Evolutionary conservation across 2,888 invertebrate genomes (phyloP).

Genomic region (Meteorus colon): DNA sequence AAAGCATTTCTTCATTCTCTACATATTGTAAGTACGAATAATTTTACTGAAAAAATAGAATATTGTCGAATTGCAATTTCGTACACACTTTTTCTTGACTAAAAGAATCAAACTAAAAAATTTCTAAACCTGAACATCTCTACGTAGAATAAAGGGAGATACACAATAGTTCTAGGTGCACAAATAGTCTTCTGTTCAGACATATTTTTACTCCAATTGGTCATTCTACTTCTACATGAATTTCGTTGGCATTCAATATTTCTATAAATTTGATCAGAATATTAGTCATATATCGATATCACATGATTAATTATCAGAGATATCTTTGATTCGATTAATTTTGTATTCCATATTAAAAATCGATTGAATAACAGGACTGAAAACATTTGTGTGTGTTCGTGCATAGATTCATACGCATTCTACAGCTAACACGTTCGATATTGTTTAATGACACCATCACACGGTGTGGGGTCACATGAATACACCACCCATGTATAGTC

Average conservation of each 20-base stretch:
- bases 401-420: conserved; percentile 9
- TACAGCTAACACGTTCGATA: neutral
- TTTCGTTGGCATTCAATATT: too few relatives aligned
- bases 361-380: neutral
- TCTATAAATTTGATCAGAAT: too few relatives aligned
- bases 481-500: conserved; percentile 37
- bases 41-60: neutral
- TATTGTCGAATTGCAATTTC: too few relatives aligned
- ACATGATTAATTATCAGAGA: neutral
- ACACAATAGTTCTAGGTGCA: too few relatives aligned
- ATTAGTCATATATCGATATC: neutral
- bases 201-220: too few relatives aligned
- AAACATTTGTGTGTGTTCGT: neutral
- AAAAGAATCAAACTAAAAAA: neutral
- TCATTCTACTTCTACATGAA: too few relatives aligned
- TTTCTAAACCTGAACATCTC: neutral
- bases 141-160: too few relatives aligned
- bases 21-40: neutral
- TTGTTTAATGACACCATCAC: conserved; percentile 9
- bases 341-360: neutral
- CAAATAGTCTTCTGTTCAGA: too few relatives aligned
- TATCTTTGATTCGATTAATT: neutral
- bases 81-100: neutral
- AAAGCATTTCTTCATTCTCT: neutral
- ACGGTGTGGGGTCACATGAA: conserved; percentile 29